A percentile compares a stretch with the other conserved stretches of the same genome.
These are phyloP conservation scores for Ceratoteleas bidentatus DNA, from an alignment of 1,140 invertebrate species.

Conservation along the genomic window DNA sequence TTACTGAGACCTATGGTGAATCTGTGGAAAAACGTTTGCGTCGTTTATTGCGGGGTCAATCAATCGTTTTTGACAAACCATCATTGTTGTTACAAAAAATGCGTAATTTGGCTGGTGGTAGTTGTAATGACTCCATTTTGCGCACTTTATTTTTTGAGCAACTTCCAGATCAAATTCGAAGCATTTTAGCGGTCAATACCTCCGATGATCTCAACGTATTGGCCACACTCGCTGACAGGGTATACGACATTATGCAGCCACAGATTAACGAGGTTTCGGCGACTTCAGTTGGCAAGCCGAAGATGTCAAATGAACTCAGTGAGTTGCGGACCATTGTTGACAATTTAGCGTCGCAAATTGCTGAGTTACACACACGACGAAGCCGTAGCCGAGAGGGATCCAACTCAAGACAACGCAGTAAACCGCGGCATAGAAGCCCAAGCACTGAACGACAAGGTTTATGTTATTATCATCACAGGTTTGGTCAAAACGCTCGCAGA, in stretches of 20 bases:
- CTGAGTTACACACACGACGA: not conserved
- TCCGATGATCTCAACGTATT: not conserved
- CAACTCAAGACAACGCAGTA: not conserved
- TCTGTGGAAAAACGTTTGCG: conserved; percentile 4
- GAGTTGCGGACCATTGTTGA: not conserved
- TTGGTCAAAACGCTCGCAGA: conserved; percentile 10
- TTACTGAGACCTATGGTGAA: conserved; percentile 17
- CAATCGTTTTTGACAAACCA: no score
- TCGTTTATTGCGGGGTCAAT: not conserved
- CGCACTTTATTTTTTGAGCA: conserved; percentile 12
- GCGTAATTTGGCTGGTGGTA: not conserved
- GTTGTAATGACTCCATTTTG: conserved; percentile 24
- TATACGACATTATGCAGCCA: conserved; percentile 11
- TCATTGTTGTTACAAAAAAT: no score
- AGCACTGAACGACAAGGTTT: not conserved
- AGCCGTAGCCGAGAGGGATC: not conserved
- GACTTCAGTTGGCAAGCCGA: not conserved
- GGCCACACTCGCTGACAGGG: conserved; percentile 4
- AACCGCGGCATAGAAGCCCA: not conserved
- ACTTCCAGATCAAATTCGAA: conserved; percentile 1
- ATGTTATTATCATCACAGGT: conserved; percentile 3
- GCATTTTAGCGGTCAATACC: conserved; percentile 1
- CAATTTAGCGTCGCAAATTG: not conserved
- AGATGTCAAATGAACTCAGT: not conserved
- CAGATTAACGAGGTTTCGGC: conserved; percentile 8